phyloP scores from a whole-genome alignment of 2,888 invertebrate species.

The Torymus auratus region DNA sequence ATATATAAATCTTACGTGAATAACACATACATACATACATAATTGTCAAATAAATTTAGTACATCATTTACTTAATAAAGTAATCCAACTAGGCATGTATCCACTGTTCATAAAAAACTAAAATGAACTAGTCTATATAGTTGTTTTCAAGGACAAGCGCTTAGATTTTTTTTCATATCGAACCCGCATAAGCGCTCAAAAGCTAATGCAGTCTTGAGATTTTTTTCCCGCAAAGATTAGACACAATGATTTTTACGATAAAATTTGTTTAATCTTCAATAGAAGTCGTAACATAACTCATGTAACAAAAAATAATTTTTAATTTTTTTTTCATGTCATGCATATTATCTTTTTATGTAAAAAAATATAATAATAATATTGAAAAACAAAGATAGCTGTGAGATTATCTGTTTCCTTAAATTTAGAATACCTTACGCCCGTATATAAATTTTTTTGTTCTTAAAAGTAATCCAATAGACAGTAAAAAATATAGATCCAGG shows the following conservation, averaged over 20 bases:
- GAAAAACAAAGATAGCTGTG: conserved; percentile 30
- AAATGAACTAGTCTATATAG: conserved; percentile 40
- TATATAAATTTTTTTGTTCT: conserved; percentile 24
- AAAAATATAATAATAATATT: conserved; percentile 23
- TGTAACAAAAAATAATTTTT: conserved; percentile 28
- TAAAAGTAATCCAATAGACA: conserved; percentile 49
- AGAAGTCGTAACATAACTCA: conserved; percentile 8
- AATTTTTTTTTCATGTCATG: conserved; percentile 23
- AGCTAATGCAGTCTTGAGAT: conserved; percentile 56
- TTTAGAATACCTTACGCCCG: conserved; percentile 42
- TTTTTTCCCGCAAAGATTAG: conserved; percentile 53
- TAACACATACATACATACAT: conserved; percentile 48
- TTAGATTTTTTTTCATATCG: conserved; percentile 34
- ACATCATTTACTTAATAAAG: conserved; percentile 43
- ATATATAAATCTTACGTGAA: conserved; percentile 36
- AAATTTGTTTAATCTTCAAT: conserved; percentile 39
- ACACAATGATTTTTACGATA: conserved; percentile 28
- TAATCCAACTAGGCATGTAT: conserved; percentile 28
- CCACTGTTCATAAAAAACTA: conserved; percentile 18
- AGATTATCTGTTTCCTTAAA: conserved; percentile 42
- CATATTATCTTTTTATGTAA: conserved; percentile 34
- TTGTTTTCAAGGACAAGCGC: conserved; percentile 50
- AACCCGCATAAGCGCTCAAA: conserved; percentile 51
- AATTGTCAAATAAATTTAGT: conserved; percentile 43
- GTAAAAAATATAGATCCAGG: conserved; percentile 57